Conservation (phyloP, 2,797 vertebrate species). For the Molothrus aeneus region DNA sequence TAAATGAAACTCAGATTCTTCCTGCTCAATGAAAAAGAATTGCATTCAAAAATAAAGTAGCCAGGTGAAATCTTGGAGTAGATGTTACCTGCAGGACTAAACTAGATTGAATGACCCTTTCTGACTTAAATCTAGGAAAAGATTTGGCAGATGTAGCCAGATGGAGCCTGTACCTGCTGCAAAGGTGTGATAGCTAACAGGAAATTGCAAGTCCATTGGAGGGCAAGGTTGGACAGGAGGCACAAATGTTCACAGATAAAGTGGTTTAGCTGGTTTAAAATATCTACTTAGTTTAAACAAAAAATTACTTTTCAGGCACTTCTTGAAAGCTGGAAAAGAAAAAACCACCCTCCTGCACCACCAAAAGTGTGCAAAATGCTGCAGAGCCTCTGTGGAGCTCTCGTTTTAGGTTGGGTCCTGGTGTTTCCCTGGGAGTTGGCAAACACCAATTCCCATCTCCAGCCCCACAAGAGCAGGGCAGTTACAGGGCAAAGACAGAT, state of each 20-base stretch:
- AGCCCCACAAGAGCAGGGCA: neutral
- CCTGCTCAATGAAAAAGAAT: neutral
- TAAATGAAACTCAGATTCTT: neutral
- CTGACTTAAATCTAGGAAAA: neutral
- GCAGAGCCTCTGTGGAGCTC: neutral
- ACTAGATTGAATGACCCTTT: neutral
- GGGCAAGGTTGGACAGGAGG: conserved; percentile 15
- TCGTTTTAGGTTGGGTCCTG: rapidly evolving
- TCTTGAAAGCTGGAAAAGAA: neutral
- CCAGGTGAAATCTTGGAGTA: neutral
- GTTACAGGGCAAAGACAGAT: neutral
- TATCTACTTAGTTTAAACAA: neutral
- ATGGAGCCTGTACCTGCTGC: neutral
- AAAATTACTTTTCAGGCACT: neutral
- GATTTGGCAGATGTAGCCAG: neutral
- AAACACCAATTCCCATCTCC: neutral
- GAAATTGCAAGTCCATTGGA: neutral
- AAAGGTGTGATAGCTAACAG: neutral
- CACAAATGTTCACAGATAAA: neutral
- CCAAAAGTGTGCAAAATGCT: neutral
- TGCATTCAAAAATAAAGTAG: neutral
- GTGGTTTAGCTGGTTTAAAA: neutral
- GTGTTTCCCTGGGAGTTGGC: neutral
- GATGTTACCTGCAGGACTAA: neutral
- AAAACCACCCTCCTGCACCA: neutral